Conservation (phyloP, 2,113 vertebrate genomes). For the Notarius lentiginosus region DNA sequence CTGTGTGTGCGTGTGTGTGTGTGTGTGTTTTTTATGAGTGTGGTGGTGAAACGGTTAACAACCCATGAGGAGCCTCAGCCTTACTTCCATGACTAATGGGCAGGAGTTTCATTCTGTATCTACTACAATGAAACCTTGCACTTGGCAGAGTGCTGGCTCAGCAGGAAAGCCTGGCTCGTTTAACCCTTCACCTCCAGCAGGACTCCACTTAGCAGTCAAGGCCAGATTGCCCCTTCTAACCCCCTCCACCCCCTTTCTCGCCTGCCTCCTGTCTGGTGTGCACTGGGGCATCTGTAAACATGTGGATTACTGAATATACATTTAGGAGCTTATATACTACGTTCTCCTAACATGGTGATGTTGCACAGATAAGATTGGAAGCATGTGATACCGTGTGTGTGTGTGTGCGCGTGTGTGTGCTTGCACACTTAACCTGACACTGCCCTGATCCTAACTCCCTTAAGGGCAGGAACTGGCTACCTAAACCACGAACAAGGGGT, state of each 20-base stretch:
- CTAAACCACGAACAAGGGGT: conserved; percentile 27
- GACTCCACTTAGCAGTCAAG: conserved; percentile 51
- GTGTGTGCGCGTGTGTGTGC: not conserved
- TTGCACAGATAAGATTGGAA: conserved; percentile 18
- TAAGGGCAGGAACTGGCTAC: conserved; percentile 4
- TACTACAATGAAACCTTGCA: conserved; percentile 77
- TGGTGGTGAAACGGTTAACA: conserved; percentile 65
- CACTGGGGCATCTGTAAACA: conserved; percentile 17
- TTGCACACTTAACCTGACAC: not conserved
- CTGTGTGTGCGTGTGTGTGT: conserved; percentile 21
- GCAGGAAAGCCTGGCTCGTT: conserved; percentile 69
- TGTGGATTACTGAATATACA: conserved; percentile 39
- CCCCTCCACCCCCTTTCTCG: not conserved
- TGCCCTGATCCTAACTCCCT: conserved; percentile 17
- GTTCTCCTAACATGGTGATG: not conserved
- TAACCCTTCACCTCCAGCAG: conserved; percentile 73
- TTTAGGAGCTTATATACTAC: conserved; percentile 9
- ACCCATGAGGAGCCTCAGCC: conserved; percentile 61
- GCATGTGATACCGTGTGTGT: not conserved
- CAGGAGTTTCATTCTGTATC: conserved; percentile 77
- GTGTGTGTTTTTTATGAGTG: conserved; percentile 10
- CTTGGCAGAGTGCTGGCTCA: conserved; percentile 74
- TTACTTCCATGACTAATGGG: conserved; percentile 75
- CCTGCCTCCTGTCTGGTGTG: not conserved
- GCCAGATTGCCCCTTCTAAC: conserved; percentile 38